Conservation (phyloP, 2,797 vertebrate species). For the Thunnus albacares region DNA sequence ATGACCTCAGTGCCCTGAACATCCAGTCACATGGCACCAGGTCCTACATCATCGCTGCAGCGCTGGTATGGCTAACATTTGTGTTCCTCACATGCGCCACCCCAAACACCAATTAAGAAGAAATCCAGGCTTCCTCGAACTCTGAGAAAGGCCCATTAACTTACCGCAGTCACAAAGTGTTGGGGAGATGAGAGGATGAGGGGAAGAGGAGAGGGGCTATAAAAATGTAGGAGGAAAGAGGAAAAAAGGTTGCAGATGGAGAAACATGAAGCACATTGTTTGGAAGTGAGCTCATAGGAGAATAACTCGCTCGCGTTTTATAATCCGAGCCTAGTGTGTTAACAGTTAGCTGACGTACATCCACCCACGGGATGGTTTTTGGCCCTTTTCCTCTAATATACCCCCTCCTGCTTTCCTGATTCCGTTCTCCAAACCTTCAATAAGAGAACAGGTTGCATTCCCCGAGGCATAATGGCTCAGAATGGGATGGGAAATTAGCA, state of each 20-base stretch:
- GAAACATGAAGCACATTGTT: conserved; percentile 89
- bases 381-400: conserved; percentile 53
- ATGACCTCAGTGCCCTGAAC: conserved; percentile 55
- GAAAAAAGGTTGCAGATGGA: conserved; percentile 86
- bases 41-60: conserved; percentile 56
- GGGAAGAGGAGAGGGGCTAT: conserved; percentile 69
- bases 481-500: no score
- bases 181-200: conserved; percentile 74
- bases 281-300: conserved; percentile 87
- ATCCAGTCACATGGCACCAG: conserved; percentile 65
- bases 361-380: conserved; percentile 66
- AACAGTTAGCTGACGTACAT: conserved; percentile 85
- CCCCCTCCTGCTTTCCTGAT: conserved; percentile 46
- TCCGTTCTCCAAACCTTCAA: conserved; percentile 55
- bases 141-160: conserved; percentile 72
- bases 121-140: conserved; percentile 72
- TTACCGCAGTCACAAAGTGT: conserved; percentile 70
- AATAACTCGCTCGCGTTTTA: conserved; percentile 83
- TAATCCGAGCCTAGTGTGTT: conserved; percentile 84
- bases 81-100: conserved; percentile 62
- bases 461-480: neutral
- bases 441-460: conserved; percentile 47
- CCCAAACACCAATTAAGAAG: conserved; percentile 76
- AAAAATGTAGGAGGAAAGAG: conserved; percentile 69
- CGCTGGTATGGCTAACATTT: conserved; percentile 76